Percentiles rank a stretch among this genome's conserved stretches.
Evolutionary conservation across 2,113 vertebrate genomes (phyloP).

Genomic region (Prinia subflava): DNA sequence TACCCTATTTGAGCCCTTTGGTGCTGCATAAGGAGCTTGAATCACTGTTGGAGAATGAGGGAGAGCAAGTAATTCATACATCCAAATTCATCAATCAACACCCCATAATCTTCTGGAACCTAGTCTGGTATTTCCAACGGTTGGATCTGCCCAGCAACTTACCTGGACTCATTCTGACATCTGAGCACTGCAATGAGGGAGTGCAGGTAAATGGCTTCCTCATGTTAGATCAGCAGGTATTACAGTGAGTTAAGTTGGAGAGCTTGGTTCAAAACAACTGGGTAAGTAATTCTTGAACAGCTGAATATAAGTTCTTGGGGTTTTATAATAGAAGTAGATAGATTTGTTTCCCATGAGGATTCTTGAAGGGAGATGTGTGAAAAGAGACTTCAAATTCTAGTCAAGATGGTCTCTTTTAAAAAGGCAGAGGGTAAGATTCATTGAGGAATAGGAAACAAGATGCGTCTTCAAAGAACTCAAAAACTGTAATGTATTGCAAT

Average conservation of each 20-base stretch:
- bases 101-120: conserved; percentile 98
- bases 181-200: conserved; percentile 95
- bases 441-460: not conserved
- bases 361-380: not conserved
- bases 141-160: conserved; percentile 92
- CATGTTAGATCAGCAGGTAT: fast-evolving
- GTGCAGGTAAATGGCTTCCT: conserved; percentile 77
- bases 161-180: conserved; percentile 92
- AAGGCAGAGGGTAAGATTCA: not conserved
- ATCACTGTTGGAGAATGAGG: conserved; percentile 94
- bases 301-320: not conserved
- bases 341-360: not conserved
- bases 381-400: not conserved
- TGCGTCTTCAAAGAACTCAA: not conserved
- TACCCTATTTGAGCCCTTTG: conserved; percentile 94
- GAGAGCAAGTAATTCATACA: conserved; percentile 95
- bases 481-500: not conserved
- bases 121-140: conserved; percentile 95
- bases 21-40: conserved; percentile 97
- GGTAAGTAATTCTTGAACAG: not conserved
- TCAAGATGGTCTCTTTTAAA: not conserved
- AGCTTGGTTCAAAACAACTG: not conserved
- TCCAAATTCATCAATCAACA: conserved; percentile 97
- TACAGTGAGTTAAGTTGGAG: not conserved
- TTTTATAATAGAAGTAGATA: not conserved